Base-by-base conservation (phyloP, 2,113 vertebrate genomes). In the Cephalopholis sonnerati region DNA sequence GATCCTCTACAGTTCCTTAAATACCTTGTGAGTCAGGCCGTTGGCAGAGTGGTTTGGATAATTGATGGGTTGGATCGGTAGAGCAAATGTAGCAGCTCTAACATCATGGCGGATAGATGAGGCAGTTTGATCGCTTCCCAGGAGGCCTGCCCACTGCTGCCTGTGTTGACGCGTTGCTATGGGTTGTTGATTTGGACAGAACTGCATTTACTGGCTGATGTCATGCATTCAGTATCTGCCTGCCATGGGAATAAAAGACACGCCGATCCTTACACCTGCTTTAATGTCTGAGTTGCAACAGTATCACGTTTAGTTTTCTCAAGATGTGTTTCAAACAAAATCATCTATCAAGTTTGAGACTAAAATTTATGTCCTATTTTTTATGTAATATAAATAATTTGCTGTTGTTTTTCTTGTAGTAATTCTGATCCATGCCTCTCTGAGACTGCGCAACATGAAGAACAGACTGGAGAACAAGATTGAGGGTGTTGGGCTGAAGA, bases 391-490 rank as follows among this genome's bases (percentile, higher is more conserved):
- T n/a, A n/a, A n/a, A n/a, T n/a, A n/a, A n/a, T n/a, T n/a, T n/a
- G n/a, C n/a, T n/a, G n/a, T n/a, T 79, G 20, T 75, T 77, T 58
- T 32, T 10, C 1, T 6, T 25, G 1, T 58, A 99, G 98, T 99
- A 93, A 98, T 97, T 91, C 96, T 99, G 82, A 93, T 97, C 90
- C 98, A 99, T 0, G 97, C 98, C 1, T 99, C 98, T 0, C 87
- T 99, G 94, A 96, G 98, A 79, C 97, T 98, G 79, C 96, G 98
- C 84, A 99, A 95, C 93, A 94, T 99, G 82, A 99, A 99, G 95
- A 99, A 99, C 95, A 97, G 96, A 87, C 58, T 99, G 93, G 98
- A 98, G 94, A 99, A 99, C 93, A 99, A 97, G 93, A 97, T 98
- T n/a, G 98, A 99, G 89, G 96, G 92, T 0, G 95, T 96, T 1